Percentiles rank a stretch among this genome's conserved stretches.
Evolutionary conservation across 2,888 invertebrate species (phyloP).

Genomic region (Hipparchia semele): DNA sequence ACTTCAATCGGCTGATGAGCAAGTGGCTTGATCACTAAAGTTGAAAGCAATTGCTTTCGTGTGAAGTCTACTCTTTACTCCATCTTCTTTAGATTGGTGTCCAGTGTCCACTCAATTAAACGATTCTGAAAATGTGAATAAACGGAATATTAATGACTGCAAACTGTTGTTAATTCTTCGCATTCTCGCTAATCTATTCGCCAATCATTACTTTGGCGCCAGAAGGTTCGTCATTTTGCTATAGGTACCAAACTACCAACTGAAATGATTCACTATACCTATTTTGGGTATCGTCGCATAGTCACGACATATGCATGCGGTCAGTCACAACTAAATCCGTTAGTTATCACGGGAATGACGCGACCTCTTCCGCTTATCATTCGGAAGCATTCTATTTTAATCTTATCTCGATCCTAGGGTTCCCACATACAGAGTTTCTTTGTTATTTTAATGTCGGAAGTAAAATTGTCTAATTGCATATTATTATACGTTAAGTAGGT

Average conservation of each 20-base stretch:
- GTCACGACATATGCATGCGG: conserved; percentile 7
- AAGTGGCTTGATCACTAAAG: background rate
- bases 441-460: conserved; percentile 31
- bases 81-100: too few species aligned
- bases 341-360: conserved; percentile 14
- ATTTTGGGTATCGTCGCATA: background rate
- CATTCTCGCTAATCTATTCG: conserved; percentile 9
- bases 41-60: too few species aligned
- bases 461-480: conserved; percentile 8
- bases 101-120: too few species aligned
- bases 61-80: too few species aligned
- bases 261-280: background rate
- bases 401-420: conserved; percentile 41
- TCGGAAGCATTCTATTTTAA: conserved; percentile 39
- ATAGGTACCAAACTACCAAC: background rate
- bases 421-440: conserved; percentile 40
- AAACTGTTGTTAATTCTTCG: background rate
- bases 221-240: conserved; percentile 5
- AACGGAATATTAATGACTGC: background rate
- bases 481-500: too few species aligned
- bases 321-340: conserved; percentile 8
- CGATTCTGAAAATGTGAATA: too few species aligned
- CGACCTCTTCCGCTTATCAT: conserved; percentile 35
- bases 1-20: background rate
- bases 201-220: conserved; percentile 11